Conservation (phyloP, 2,113 vertebrate species). For the Ptyas mucosa region DNA sequence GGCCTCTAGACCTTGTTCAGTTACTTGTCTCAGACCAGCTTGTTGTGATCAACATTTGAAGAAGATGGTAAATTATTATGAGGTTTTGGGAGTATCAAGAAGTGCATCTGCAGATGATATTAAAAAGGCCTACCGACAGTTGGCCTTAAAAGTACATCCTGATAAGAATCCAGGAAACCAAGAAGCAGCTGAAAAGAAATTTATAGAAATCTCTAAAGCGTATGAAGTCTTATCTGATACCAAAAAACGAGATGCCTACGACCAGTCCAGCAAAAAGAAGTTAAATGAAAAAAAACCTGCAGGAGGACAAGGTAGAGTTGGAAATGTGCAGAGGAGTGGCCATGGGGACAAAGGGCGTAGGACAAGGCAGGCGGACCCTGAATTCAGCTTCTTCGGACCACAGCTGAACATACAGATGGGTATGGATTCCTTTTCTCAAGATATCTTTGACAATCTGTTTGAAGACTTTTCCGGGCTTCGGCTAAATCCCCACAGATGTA, state of each 20-base stretch:
- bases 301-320: not conserved
- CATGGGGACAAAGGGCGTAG: not conserved
- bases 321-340: not conserved
- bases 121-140: conserved; percentile 76
- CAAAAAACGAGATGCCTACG: conserved; percentile 18
- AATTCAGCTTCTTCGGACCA: conserved; percentile 11
- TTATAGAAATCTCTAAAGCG: conserved; percentile 78
- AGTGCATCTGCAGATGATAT: conserved; percentile 65
- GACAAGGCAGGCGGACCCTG: not conserved
- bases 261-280: conserved; percentile 14
- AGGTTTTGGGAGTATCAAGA: conserved; percentile 70
- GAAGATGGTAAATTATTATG: conserved; percentile 74
- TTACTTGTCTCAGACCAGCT: conserved; percentile 1
- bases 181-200: conserved; percentile 73
- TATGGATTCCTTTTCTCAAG: conserved; percentile 36
- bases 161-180: conserved; percentile 79
- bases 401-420: conserved; percentile 11
- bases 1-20: not conserved
- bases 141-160: conserved; percentile 74
- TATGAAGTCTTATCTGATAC: conserved; percentile 77
- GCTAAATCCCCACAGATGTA: not conserved
- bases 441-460: conserved; percentile 28
- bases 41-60: conserved; percentile 28
- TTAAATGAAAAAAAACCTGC: conserved; percentile 23
- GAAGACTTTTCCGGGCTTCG: conserved; percentile 24